These are phyloP conservation scores for Capitulum mitella DNA, from an alignment of 2,888 invertebrate genomes.

Conservation along the genomic window DNA sequence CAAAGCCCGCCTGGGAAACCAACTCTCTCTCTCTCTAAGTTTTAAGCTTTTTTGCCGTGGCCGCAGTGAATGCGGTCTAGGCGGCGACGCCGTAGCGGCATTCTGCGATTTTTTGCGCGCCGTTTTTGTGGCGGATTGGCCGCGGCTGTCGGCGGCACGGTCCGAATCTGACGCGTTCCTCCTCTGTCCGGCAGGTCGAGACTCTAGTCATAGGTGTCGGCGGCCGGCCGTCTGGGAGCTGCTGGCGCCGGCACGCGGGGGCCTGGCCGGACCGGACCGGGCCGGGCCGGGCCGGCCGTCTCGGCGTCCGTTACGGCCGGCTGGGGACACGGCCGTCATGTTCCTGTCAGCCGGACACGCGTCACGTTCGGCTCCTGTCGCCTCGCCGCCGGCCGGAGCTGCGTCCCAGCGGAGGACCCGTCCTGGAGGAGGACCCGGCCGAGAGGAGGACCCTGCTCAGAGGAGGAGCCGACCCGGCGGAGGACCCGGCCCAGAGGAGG, in stretches of 20 bases:
- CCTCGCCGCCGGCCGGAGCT: not conserved
- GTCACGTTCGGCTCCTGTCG: not conserved
- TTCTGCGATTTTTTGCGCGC: not conserved
- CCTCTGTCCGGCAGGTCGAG: conserved; percentile 1
- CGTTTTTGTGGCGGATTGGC: not conserved
- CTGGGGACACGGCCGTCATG: not conserved
- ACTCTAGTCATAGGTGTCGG: not conserved
- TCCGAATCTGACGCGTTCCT: not conserved
- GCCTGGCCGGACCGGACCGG: too few relatives aligned
- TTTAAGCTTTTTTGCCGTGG: not conserved
- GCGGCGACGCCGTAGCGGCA: not conserved
- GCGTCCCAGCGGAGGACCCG: too few relatives aligned
- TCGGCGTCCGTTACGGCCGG: not conserved
- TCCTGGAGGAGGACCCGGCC: too few relatives aligned
- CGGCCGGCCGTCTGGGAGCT: not conserved
- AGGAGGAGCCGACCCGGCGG: too few relatives aligned
- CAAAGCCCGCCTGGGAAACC: not conserved
- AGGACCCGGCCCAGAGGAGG: too few relatives aligned
- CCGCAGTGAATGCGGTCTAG: not conserved
- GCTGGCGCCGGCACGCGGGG: not conserved
- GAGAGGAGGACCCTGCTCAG: too few relatives aligned
- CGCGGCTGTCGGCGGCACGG: not conserved
- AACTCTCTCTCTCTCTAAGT: not conserved
- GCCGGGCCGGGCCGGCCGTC: too few relatives aligned
- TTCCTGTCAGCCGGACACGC: not conserved